Evolutionary conservation across 2,888 invertebrate species (phyloP).

Genomic region (Aproaerema taeniolella): DNA sequence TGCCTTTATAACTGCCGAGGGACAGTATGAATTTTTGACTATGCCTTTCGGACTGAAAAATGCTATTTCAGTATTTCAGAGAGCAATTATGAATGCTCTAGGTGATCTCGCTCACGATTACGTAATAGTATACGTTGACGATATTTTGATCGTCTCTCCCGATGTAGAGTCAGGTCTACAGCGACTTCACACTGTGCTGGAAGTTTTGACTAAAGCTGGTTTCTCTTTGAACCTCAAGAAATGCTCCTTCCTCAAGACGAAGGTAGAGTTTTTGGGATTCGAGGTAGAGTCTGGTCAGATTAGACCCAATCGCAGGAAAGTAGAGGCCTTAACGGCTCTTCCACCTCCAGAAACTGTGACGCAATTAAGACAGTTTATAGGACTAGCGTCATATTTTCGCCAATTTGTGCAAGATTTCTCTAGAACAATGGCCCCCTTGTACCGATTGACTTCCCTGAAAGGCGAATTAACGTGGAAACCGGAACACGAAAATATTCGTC

Average conservation of each 20-base stretch:
- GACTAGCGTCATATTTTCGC: neutral
- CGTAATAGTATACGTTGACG: neutral
- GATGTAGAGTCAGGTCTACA: neutral
- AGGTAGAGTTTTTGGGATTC: conserved; percentile 2
- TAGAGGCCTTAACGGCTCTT: conserved; percentile 7
- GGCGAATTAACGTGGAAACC: neutral
- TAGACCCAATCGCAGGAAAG: conserved; percentile 16
- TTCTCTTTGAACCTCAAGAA: conserved; percentile 8
- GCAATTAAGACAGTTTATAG: neutral
- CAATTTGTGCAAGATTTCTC: neutral
- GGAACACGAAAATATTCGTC: conserved; percentile 15
- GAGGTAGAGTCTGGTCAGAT: conserved; percentile 9
- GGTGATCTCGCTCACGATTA: neutral
- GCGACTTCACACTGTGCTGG: neutral
- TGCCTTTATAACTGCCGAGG: neutral
- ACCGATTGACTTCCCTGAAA: neutral
- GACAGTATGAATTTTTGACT: neutral
- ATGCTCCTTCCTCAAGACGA: conserved; percentile 5
- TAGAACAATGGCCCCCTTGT: neutral
- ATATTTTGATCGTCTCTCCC: neutral
- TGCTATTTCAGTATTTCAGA: no score
- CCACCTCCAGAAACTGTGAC: neutral
- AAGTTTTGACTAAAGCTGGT: neutral
- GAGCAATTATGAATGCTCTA: neutral
- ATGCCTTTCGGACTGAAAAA: no score